These are phyloP conservation scores for Eidolon dupreanum DNA, from an alignment of 2,797 vertebrate species.

Conservation along the genomic window DNA sequence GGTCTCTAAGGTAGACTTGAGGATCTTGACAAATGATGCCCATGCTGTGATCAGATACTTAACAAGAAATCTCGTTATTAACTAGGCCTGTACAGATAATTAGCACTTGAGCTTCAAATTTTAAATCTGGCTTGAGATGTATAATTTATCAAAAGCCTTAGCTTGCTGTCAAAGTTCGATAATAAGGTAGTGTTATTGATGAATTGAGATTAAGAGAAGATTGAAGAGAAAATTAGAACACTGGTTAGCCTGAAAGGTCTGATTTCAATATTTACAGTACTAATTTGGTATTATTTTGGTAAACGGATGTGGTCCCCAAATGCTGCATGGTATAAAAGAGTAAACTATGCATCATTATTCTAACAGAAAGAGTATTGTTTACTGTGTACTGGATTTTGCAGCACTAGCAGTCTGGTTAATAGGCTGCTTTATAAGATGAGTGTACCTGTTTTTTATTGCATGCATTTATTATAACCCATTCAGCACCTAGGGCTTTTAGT, in stretches of 20 bases:
- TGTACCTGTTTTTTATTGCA: constrained; percentile 86
- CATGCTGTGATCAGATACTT: constrained; percentile 99
- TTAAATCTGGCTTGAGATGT: constrained; percentile 97
- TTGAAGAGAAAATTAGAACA: constrained; percentile 95
- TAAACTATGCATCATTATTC: constrained; percentile 85
- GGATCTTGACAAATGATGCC: constrained; percentile 97
- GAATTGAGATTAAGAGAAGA: constrained; percentile 98
- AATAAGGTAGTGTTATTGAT: constrained; percentile 98
- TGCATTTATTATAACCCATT: constrained; percentile 86
- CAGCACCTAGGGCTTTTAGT: constrained; percentile 81
- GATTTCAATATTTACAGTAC: constrained; percentile 94
- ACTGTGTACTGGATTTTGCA: constrained; percentile 83
- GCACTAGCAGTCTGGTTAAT: constrained; percentile 87
- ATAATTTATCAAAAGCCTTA: constrained; percentile 98
- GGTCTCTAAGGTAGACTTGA: constrained; percentile 96
- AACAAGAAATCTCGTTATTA: constrained; percentile 99
- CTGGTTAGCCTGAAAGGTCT: constrained; percentile 90
- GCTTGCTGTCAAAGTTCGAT: constrained; percentile 95
- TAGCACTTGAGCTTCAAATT: constrained; percentile 99
- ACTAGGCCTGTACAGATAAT: constrained; percentile 99
- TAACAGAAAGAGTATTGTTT: constrained; percentile 87
- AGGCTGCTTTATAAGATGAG: constrained; percentile 86
- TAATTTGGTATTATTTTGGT: constrained; percentile 95
- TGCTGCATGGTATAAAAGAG: constrained; percentile 84
- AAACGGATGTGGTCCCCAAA: constrained; percentile 88